Base-by-base conservation (phyloP, 2,113 vertebrate genomes). In the Arothron firmamentum region DNA sequence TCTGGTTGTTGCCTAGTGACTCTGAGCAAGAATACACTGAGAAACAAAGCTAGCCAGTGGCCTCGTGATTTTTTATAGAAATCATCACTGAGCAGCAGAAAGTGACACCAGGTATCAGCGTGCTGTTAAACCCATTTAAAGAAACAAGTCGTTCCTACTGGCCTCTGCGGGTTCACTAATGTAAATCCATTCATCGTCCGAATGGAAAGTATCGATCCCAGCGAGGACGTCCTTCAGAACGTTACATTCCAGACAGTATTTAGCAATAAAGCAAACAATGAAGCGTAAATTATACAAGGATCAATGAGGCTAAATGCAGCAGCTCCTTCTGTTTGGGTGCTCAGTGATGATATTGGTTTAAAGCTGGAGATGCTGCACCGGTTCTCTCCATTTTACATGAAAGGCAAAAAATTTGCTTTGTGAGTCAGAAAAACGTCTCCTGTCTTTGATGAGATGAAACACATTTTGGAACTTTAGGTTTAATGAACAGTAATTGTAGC, bases 191-290 rank as follows among this genome's bases (percentile, higher is more conserved):
- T 69, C 68, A 77, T 76, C 49, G 75, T 71, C 72, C 75, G 73
- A 83, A 88, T 82, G 77, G 65, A 77, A 81, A 80, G 63, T 74
- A 85, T 80, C 65, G 75, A 80, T 63, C 65, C 45, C 45, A 13
- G 45, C 45, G 70, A 65, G 31, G 72, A 83, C 69, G 58, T 74
- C 58, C 41, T 74, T 21, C 2, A 25, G 54, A 58, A 62, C 62
- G 62, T 41, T 67, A 56, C 70, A 28, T 66, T 57, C 16, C 17
- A 19, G 66, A 62, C 23, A 70, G 46, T 25, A 67, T 59, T 64
- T 1, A 41, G 18, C 42, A 53, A 43, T 18, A 10, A 59, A 15
- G 12, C 3, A 0, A 6, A 38, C 6, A 50, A 34, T 58, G 3
- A 38, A 11, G 12, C 9, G 11, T 38, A 4, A 11, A 38, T 38